Conservation (phyloP, 2,797 vertebrate genomes). For the Neosalanx taihuensis region DNA sequence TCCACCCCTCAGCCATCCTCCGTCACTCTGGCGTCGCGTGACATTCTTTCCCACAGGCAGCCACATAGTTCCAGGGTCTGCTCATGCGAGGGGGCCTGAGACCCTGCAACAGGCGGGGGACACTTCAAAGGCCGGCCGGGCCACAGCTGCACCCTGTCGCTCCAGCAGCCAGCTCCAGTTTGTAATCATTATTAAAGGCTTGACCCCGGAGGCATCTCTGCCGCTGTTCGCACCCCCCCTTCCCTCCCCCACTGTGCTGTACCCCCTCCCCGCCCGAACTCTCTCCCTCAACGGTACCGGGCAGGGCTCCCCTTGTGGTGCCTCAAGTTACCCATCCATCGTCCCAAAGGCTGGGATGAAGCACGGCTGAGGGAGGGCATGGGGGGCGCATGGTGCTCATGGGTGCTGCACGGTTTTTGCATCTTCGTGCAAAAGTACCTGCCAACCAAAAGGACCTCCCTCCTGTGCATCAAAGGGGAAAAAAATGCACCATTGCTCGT, state of each 20-base stretch:
- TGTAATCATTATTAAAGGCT: conserved; percentile 90
- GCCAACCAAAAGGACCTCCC: neutral
- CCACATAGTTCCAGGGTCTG: conserved; percentile 84
- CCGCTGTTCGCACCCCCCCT: conserved; percentile 82
- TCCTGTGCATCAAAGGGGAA: neutral
- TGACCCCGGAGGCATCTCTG: conserved; percentile 84
- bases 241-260: conserved; percentile 44
- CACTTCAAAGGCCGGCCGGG: conserved; percentile 78
- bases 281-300: conserved; percentile 60
- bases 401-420: neutral
- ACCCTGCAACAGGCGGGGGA: conserved; percentile 78
- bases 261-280: neutral
- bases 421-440: neutral
- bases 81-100: conserved; percentile 79
- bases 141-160: conserved; percentile 84
- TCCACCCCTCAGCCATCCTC: conserved; percentile 68
- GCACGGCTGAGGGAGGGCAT: conserved; percentile 50
- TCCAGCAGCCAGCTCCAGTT: conserved; percentile 81
- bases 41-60: conserved; percentile 88
- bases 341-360: conserved; percentile 38
- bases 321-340: conserved; percentile 73
- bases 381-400: conserved; percentile 18
- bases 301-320: conserved; percentile 68
- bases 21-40: conserved; percentile 82
- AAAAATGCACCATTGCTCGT: neutral